These are phyloP conservation scores for Suricata suricatta DNA, from an alignment of 2,113 vertebrate species.

Conservation along the genomic window DNA sequence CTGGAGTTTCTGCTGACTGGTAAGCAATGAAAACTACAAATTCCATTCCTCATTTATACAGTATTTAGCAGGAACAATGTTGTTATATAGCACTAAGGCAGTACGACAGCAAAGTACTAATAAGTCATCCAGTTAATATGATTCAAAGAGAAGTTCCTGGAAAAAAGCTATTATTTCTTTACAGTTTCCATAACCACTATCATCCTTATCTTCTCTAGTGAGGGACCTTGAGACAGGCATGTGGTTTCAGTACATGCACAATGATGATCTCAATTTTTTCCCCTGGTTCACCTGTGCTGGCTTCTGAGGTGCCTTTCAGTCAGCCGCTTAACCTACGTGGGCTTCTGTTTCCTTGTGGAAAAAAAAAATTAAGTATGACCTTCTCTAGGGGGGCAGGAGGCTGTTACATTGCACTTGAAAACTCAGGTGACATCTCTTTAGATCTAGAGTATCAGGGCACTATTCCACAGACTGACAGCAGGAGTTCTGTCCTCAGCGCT, in stretches of 20 bases:
- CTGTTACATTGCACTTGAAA: background rate
- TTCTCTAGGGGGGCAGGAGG: background rate
- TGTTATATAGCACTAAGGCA: constrained; percentile 75
- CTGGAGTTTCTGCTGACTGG: constrained; percentile 51
- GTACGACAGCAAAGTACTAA: constrained; percentile 77
- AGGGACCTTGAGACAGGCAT: background rate
- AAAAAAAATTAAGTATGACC: background rate
- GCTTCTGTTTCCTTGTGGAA: background rate
- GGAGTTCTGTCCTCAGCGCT: background rate
- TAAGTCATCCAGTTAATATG: constrained; percentile 76
- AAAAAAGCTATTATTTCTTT: constrained; percentile 65
- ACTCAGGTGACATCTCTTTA: background rate
- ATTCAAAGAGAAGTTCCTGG: constrained; percentile 69
- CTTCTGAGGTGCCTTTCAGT: background rate
- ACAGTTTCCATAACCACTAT: constrained; percentile 59
- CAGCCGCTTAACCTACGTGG: background rate
- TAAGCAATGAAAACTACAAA: constrained; percentile 62
- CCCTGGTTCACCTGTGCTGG: background rate
- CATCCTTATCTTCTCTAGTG: background rate
- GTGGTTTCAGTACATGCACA: background rate
- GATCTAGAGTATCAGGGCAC: background rate
- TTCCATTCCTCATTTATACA: constrained; percentile 63
- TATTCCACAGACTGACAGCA: background rate
- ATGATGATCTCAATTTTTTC: background rate
- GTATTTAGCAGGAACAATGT: constrained; percentile 77